Base-by-base conservation (phyloP, 1,140 invertebrate species). In the Drosophila pseudoobscura region DNA sequence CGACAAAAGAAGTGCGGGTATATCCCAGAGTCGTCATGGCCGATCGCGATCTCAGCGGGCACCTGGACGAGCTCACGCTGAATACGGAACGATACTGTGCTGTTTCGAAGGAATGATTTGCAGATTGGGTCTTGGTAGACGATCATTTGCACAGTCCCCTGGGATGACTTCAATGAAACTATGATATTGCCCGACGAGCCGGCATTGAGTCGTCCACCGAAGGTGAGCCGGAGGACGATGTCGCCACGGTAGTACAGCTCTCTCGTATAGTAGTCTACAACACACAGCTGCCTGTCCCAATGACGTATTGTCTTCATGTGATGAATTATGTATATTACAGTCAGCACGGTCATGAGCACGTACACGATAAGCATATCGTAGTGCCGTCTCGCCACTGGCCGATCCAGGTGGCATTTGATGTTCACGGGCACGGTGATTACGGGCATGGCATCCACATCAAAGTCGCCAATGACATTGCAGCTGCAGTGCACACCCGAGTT, bases 1-100 rank as follows among this genome's bases (percentile, higher is more conserved):
- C 63, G 49, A 24, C 70, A 74, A 59, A 56, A 77, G n/a, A 69
- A 73, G 9, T 74, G n/a, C 1, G 75, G 75, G 49, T 74, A 59
- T 29, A 74, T 77, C 9, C 70, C 70, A 0, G 64, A 47, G 20
- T 31, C 50, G 29, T 77, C 75, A 52, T 77, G 71, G 1, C 64
- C 46, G 2, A 74, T 35, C 1, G 64, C 3, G 9, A 77, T 20
- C 15, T 26, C 29, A 4, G 44, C 35, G 7, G 75, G 75, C 2
- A 74, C 2, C 6, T 57, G 46, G 2, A 69, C 20, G 6, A 74
- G 22, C 3, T 59, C 41, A 1, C 70, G 50, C 0, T 53, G 24
- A 24, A 76, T 15, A 8, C 74, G 47, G 15, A 73, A 73, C 2
- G 43, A 49, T 15, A 76, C 43, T 1, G 74, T 76, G 15, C 17